Percentiles rank a stretch among this genome's conserved stretches.
Evolutionary conservation across 2,113 vertebrate species (phyloP).

Genomic region (Phrynosoma blainvillii): DNA sequence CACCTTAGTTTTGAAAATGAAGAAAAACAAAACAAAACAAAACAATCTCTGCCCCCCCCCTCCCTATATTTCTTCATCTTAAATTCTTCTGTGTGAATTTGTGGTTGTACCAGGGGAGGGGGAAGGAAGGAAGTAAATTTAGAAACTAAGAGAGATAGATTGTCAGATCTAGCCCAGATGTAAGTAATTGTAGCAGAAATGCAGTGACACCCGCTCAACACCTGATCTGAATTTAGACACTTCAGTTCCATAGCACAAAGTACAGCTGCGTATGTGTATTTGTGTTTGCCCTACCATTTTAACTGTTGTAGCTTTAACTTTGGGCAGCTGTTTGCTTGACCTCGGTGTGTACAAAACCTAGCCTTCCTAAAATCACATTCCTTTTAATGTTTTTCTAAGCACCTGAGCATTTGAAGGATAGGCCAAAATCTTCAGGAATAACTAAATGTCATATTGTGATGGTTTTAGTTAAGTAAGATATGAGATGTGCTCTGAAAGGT

Average conservation of each 20-base stretch:
- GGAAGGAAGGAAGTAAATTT: neutral
- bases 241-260: neutral
- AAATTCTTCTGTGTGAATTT: conserved; percentile 7
- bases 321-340: neutral
- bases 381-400: neutral
- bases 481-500: too few species aligned
- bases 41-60: neutral
- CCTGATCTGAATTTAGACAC: conserved; percentile 25
- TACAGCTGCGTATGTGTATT: neutral
- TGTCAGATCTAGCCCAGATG: neutral
- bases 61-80: neutral
- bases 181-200: neutral
- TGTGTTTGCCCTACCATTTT: neutral
- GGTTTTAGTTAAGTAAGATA: neutral
- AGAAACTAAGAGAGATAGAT: neutral
- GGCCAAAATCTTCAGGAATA: neutral
- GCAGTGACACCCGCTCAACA: neutral
- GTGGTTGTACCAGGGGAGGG: neutral
- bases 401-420: neutral
- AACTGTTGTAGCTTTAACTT: neutral
- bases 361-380: neutral
- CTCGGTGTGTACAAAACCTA: neutral
- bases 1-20: too few species aligned
- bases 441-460: neutral
- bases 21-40: neutral